Evolutionary conservation across 2,888 invertebrate species (phyloP).

Genomic region (Frankliniella fusca): DNA sequence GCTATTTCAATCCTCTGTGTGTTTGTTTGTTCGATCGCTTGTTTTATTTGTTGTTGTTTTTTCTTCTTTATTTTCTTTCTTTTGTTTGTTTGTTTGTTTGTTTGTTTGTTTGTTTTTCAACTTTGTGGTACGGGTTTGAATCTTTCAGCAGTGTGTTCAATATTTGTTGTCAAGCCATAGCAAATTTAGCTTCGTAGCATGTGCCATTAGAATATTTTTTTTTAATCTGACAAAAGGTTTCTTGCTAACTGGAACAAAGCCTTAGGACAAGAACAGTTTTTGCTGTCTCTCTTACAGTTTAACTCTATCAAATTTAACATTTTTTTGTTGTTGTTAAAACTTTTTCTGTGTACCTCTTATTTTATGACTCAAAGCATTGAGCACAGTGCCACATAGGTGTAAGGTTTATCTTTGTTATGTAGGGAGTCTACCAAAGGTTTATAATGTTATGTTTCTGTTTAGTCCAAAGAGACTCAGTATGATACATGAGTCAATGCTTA

Average conservation of each 20-base stretch:
- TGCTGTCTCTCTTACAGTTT: neutral
- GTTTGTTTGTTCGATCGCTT: neutral
- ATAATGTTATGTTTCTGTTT: no score
- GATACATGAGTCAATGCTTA: no score
- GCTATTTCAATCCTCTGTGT: neutral
- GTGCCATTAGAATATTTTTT: no score
- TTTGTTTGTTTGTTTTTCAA: neutral
- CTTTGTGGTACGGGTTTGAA: neutral
- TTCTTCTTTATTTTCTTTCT: neutral
- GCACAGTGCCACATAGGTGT: no score
- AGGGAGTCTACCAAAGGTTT: no score
- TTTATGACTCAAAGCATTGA: neutral
- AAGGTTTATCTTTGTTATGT: no score
- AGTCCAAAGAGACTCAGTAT: no score
- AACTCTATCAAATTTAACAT: neutral
- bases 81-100: neutral
- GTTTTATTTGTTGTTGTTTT: neutral
- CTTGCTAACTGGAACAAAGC: neutral
- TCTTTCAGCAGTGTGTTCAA: neutral
- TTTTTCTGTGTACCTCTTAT: no score
- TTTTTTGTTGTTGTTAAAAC: neutral
- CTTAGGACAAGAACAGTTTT: neutral
- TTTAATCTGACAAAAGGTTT: neutral
- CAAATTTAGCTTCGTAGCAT: no score
- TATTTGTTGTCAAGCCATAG: neutral